phyloP scores from a whole-genome alignment of 2,113 vertebrate genomes.

The Myrmecobius fasciatus region DNA sequence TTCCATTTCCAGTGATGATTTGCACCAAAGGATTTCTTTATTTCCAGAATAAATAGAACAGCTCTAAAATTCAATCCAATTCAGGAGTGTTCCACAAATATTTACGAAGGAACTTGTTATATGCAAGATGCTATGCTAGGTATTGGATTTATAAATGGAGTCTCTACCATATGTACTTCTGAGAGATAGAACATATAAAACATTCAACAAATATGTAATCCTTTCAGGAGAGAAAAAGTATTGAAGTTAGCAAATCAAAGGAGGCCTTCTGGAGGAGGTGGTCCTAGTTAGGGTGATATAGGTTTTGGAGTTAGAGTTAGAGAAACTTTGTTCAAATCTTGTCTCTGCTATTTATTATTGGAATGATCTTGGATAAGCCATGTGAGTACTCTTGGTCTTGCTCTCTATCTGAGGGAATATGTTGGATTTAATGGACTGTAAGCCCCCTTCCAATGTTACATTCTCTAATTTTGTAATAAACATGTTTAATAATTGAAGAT shows the following conservation, averaged over 20 bases:
- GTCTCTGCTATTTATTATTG: not conserved
- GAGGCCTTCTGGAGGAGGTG: not conserved
- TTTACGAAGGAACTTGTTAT: constrained; percentile 27
- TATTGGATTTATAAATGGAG: not conserved
- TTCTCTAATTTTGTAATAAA: not conserved
- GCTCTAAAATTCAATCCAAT: not conserved
- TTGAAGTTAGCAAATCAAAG: not conserved
- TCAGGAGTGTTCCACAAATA: not conserved
- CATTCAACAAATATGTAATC: not conserved
- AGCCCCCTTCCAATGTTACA: not conserved
- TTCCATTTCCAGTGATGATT: constrained; percentile 66
- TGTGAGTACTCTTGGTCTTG: not conserved
- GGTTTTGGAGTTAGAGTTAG: too few species aligned
- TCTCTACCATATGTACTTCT: not conserved
- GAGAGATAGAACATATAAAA: not conserved
- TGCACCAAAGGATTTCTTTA: constrained; percentile 55
- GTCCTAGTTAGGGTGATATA: not conserved
- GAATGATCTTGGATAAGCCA: not conserved
- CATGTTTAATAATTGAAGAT: not conserved
- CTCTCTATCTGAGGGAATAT: not conserved
- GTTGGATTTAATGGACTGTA: not conserved
- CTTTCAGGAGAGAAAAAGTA: not conserved
- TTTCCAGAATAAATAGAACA: constrained; percentile 55
- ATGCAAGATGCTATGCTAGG: not conserved
- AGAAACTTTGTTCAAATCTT: not conserved